Conservation (phyloP, 1,140 invertebrate genomes). For the Nephotettix cincticeps region DNA sequence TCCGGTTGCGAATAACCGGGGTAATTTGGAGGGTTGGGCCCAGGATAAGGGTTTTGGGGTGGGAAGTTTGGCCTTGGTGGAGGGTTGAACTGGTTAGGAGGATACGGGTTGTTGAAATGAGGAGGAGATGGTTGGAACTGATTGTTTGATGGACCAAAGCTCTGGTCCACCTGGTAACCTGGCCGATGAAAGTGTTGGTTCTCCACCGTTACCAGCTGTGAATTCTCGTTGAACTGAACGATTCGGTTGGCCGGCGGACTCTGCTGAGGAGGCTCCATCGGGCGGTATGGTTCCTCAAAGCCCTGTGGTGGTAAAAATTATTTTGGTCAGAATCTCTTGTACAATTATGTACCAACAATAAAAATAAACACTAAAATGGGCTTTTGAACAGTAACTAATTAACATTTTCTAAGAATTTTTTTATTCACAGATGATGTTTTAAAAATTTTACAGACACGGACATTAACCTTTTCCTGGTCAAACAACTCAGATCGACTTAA, state of each 20-base stretch:
- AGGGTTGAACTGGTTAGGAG: neutral
- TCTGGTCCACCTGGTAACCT: neutral
- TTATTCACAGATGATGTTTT: no score
- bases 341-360: neutral
- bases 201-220: neutral
- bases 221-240: neutral
- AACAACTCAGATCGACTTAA: no score
- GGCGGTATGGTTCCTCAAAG: neutral
- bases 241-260: neutral
- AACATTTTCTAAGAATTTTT: no score
- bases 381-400: no score
- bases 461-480: no score
- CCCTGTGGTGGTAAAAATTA: neutral
- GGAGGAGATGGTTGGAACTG: neutral
- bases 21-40: neutral
- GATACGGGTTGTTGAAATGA: neutral
- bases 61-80: neutral
- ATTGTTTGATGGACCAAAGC: neutral
- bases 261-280: neutral
- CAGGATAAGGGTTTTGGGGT: neutral
- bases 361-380: no score
- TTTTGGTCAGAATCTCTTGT: neutral
- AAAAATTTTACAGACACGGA: no score
- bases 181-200: conserved; percentile 1
- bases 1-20: neutral